phyloP scores from a whole-genome alignment of 2,888 invertebrate genomes.

The Lamellibrachia columna region DNA sequence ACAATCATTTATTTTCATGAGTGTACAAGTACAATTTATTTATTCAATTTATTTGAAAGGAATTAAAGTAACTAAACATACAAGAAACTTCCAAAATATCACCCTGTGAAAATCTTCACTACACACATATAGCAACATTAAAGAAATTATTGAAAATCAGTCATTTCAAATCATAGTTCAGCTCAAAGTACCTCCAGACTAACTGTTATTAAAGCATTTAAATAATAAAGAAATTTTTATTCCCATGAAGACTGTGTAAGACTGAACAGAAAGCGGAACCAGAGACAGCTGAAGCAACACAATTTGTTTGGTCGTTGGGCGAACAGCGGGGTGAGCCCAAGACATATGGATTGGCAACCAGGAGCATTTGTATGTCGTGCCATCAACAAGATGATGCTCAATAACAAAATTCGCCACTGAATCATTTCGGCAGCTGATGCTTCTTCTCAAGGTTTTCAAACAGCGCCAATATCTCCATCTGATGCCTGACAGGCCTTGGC shows the following conservation, averaged over 20 bases:
- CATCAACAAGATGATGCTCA: not conserved
- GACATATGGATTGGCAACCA: not conserved
- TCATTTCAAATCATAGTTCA: not conserved
- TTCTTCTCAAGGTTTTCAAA: not conserved
- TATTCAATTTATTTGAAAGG: no score
- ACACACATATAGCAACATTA: not conserved
- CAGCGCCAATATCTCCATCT: not conserved
- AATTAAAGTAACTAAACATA: not conserved
- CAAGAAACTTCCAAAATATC: no score
- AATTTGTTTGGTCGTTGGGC: not conserved
- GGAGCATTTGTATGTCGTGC: slow-evolving; percentile 9
- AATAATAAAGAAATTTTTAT: not conserved
- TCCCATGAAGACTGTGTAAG: not conserved
- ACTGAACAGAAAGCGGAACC: not conserved
- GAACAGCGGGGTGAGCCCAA: not conserved
- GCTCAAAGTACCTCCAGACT: not conserved
- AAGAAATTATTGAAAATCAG: not conserved
- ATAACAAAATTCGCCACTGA: slow-evolving; percentile 9
- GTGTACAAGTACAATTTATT: no score
- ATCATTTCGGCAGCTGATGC: not conserved
- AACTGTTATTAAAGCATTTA: not conserved
- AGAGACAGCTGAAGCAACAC: slow-evolving; percentile 2
- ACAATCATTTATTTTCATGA: no score
- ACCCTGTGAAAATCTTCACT: not conserved
- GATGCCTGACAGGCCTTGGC: not conserved